Base-by-base conservation (phyloP, 2,888 invertebrate species). In the Agrilus cyanescens region DNA sequence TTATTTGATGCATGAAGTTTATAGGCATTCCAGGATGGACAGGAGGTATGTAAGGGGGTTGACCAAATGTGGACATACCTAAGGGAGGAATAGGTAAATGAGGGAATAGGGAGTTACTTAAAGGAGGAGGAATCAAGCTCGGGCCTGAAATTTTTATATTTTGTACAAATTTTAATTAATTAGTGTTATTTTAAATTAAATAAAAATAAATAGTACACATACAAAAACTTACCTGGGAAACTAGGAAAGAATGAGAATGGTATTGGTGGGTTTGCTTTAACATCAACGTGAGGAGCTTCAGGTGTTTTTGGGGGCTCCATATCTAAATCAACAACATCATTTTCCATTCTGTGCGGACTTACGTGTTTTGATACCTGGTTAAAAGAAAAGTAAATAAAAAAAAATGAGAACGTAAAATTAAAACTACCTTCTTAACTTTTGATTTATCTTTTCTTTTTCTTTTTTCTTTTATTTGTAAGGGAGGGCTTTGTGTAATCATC, bases 71-170 rank as follows among this genome's bases (percentile, higher is more conserved):
- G 29, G 68, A 58, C 58, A 73, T 62, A 18, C 58, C 57, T 13
- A 66, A 49, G 3, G 67, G 60, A 40, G 69, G 55, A 32, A 47
- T 43, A 2, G 69, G 65, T 49, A 70, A 67, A 39, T 68, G 58
- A 5, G 65, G 56, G 43, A 69, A 67, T 33, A 77, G 64, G 20
- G 76, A 72, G 55, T 76, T 75, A 38, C 66, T 62, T 25, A 76
- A 63, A 31, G 74, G 70, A 7, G 72, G 69, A 4, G 79, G 78
- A 56, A 81, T 80, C 36, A 81, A 66, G 29, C 80, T 78, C 12
- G 78, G 77, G 1, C 75, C 75, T 25, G 60, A 47, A 18, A 62
- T n/a, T n/a, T 25, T n/a, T n/a, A 4, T 20, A 18, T 7, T 14
- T 4, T 37, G 4, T 25, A 10, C 25, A 25, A 10, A 10, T 10